Evolutionary conservation across 2,797 vertebrate species (phyloP).

Genomic region (Aeoliscus strigatus): DNA sequence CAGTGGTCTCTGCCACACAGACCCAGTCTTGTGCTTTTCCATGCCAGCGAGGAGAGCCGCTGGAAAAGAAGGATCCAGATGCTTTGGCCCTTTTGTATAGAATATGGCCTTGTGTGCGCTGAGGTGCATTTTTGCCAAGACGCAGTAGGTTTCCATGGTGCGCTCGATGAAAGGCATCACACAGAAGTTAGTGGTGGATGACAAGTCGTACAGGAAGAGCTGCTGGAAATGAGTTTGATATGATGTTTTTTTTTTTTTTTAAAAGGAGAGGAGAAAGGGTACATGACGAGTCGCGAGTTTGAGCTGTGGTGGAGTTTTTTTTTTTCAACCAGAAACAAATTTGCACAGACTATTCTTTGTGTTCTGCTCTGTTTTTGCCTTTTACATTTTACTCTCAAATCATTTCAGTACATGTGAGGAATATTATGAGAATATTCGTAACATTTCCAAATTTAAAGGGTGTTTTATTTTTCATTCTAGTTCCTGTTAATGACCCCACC

Average conservation of each 20-base stretch:
- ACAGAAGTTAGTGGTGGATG: slow-evolving; percentile 73
- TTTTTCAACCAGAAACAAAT: slow-evolving; percentile 39
- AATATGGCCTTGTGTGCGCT: slow-evolving; percentile 80
- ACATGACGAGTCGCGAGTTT: slow-evolving; percentile 26
- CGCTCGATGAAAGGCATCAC: slow-evolving; percentile 76
- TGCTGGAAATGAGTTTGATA: slow-evolving; percentile 56
- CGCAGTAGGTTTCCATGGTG: slow-evolving; percentile 78
- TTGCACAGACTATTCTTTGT: slow-evolving; percentile 44
- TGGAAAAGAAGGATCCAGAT: slow-evolving; percentile 75
- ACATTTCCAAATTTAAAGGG: too few relatives aligned
- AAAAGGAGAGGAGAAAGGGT: slow-evolving; percentile 8
- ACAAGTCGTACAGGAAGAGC: slow-evolving; percentile 72
- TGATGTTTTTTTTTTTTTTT: slow-evolving; percentile 49
- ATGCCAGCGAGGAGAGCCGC: slow-evolving; percentile 61
- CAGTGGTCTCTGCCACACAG: slow-evolving; percentile 72
- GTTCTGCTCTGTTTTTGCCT: slow-evolving; percentile 25
- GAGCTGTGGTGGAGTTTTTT: slow-evolving; percentile 60
- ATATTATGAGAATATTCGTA: not conserved
- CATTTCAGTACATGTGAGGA: too few relatives aligned
- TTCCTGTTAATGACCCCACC: too few relatives aligned
- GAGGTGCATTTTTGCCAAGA: slow-evolving; percentile 82
- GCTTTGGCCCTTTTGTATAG: slow-evolving; percentile 72
- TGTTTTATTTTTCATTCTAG: too few relatives aligned
- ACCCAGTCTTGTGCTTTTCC: slow-evolving; percentile 72
- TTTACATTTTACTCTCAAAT: slow-evolving; percentile 5